phyloP scores from a whole-genome alignment of 2,113 vertebrate species.

The Sclerurus mexicanus region DNA sequence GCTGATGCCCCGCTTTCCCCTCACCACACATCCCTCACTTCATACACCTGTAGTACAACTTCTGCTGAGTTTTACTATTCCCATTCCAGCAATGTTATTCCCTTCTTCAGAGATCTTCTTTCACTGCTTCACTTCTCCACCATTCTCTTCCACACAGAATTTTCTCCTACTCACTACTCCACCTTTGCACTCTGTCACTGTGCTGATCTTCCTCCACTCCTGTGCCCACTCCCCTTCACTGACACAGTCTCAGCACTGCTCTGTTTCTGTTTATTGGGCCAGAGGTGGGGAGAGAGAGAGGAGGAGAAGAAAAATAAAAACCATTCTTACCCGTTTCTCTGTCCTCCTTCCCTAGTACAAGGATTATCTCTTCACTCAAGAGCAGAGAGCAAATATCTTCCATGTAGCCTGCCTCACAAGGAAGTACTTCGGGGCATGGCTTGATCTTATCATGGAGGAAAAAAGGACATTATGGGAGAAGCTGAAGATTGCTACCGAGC shows the following conservation, averaged over 20 bases:
- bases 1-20: fast-evolving
- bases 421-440: slow-evolving; percentile 77
- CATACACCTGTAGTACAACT: not conserved
- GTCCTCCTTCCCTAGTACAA: slow-evolving; percentile 58
- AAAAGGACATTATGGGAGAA: slow-evolving; percentile 66
- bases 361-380: slow-evolving; percentile 63
- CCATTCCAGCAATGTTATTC: not conserved
- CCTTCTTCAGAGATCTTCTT: not conserved
- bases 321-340: not conserved
- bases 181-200: not conserved
- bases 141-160: not conserved
- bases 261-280: not conserved
- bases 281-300: not conserved
- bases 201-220: not conserved
- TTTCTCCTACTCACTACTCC: not conserved
- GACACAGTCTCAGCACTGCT: not conserved
- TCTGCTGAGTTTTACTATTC: not conserved
- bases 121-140: not conserved
- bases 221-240: not conserved
- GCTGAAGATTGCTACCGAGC: slow-evolving; percentile 72
- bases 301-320: not conserved
- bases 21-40: not conserved
- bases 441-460: slow-evolving; percentile 69
- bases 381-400: slow-evolving; percentile 62
- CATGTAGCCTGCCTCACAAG: slow-evolving; percentile 67